These are phyloP conservation scores for Drosophila ezoana DNA, from an alignment of 2,888 invertebrate genomes.

Conservation along the genomic window DNA sequence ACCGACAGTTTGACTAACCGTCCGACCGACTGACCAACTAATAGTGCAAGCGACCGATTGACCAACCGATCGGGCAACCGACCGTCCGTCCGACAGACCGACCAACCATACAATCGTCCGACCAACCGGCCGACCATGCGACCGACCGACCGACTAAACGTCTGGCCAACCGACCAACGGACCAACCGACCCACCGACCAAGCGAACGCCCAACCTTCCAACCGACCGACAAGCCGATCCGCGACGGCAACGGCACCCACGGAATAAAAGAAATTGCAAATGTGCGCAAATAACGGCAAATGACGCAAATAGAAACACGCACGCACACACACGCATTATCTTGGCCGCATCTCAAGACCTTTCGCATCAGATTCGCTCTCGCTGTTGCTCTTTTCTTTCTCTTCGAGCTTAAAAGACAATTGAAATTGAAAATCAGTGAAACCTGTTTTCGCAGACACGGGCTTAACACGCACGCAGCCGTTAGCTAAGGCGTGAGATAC, in stretches of 20 bases:
- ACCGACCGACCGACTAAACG: too few species aligned
- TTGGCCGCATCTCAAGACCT: conserved; percentile 6
- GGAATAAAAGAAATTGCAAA: conserved; percentile 75
- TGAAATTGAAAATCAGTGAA: conserved; percentile 77
- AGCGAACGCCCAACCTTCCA: conserved; percentile 9
- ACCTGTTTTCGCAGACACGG: conserved; percentile 69
- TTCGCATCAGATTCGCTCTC: conserved; percentile 3
- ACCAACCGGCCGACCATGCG: too few species aligned
- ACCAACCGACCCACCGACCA: conserved; percentile 2
- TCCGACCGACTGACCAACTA: too few species aligned
- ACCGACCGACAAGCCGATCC: background rate
- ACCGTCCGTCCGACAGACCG: too few species aligned
- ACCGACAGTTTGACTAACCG: too few species aligned
- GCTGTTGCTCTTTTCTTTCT: conserved; percentile 14
- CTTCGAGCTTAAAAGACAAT: conserved; percentile 57
- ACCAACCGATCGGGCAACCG: too few species aligned
- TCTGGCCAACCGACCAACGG: conserved; percentile 19
- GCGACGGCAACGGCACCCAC: conserved; percentile 47
- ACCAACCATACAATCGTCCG: too few species aligned
- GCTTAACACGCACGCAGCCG: conserved; percentile 50
- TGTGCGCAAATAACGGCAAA: conserved; percentile 70
- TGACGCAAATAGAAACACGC: conserved; percentile 57
- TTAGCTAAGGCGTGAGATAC: background rate
- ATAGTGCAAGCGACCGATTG: too few species aligned
- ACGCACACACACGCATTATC: conserved; percentile 13